Conservation (phyloP, 2,888 invertebrate species). For the Odontothrips loti region DNA sequence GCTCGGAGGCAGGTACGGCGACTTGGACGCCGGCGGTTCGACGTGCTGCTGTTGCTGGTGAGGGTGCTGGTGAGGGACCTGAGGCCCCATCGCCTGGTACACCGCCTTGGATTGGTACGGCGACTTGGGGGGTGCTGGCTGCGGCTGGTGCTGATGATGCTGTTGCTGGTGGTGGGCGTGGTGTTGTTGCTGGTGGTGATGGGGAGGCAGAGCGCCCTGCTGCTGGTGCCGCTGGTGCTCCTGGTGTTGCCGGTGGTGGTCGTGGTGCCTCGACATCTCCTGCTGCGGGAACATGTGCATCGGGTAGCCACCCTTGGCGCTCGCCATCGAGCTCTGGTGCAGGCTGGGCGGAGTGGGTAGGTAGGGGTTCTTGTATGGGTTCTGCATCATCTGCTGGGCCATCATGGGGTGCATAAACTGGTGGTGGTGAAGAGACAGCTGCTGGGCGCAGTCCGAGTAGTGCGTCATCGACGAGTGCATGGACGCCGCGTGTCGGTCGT, state of each 20-base stretch:
- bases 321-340: not conserved
- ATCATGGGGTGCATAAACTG: slow-evolving; percentile 28
- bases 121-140: slow-evolving; percentile 46
- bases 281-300: slow-evolving; percentile 24
- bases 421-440: slow-evolving; percentile 30
- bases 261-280: slow-evolving; percentile 41
- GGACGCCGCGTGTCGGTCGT: not conserved
- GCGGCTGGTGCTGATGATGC: slow-evolving; percentile 48
- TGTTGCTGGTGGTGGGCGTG: slow-evolving; percentile 44
- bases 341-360: not conserved
- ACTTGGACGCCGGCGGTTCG: slow-evolving; percentile 29
- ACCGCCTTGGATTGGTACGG: slow-evolving; percentile 35
- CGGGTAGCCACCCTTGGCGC: not conserved
- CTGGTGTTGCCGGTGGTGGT: slow-evolving; percentile 45
- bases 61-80: slow-evolving; percentile 46
- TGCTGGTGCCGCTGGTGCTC: slow-evolving; percentile 45
- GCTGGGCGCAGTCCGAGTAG: slow-evolving; percentile 28
- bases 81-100: slow-evolving; percentile 43
- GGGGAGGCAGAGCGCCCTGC: slow-evolving; percentile 39
- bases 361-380: slow-evolving; percentile 16
- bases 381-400: slow-evolving; percentile 33
- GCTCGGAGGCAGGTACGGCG: slow-evolving; percentile 46
- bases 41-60: slow-evolving; percentile 45
- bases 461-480: slow-evolving; percentile 18
- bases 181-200: slow-evolving; percentile 42